Percentiles rank a stretch among this genome's conserved stretches.
Conservation (phyloP, 2,797 vertebrate species). For the Yasuhikotakia modesta region DNA sequence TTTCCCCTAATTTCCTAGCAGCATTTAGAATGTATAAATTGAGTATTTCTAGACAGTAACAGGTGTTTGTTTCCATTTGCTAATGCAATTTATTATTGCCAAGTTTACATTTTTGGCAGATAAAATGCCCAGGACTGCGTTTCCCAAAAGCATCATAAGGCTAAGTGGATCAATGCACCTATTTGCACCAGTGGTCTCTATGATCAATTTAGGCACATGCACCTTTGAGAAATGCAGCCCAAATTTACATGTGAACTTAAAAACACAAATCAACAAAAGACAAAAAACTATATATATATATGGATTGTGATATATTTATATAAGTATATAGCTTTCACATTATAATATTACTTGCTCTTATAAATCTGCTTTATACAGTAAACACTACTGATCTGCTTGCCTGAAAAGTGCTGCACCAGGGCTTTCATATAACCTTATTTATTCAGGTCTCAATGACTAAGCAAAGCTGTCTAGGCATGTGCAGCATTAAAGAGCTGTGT, state of each 20-base stretch:
- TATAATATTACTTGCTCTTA: background rate
- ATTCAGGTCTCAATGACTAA: conserved; percentile 26
- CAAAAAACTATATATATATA: too few relatives aligned
- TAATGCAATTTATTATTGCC: background rate
- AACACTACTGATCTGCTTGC: conserved; percentile 12
- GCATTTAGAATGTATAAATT: background rate
- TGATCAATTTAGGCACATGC: too few relatives aligned
- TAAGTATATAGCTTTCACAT: background rate
- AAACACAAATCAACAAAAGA: background rate
- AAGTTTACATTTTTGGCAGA: background rate
- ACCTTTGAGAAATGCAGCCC: too few relatives aligned
- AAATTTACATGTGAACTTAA: background rate
- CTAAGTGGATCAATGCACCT: too few relatives aligned
- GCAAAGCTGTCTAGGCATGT: background rate
- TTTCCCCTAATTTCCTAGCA: background rate
- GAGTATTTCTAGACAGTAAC: background rate
- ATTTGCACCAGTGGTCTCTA: too few relatives aligned
- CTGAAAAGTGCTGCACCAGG: background rate
- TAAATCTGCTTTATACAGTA: conserved; percentile 18
- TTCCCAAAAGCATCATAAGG: too few relatives aligned
- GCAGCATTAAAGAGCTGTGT: background rate
- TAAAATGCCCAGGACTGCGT: too few relatives aligned
- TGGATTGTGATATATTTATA: too few relatives aligned
- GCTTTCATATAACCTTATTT: conserved; percentile 5
- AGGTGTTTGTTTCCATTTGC: conserved; percentile 5